Percentiles rank a stretch among this genome's conserved stretches.
phyloP scores from a whole-genome alignment of 2,888 invertebrate species.

The Diploptera punctata region DNA sequence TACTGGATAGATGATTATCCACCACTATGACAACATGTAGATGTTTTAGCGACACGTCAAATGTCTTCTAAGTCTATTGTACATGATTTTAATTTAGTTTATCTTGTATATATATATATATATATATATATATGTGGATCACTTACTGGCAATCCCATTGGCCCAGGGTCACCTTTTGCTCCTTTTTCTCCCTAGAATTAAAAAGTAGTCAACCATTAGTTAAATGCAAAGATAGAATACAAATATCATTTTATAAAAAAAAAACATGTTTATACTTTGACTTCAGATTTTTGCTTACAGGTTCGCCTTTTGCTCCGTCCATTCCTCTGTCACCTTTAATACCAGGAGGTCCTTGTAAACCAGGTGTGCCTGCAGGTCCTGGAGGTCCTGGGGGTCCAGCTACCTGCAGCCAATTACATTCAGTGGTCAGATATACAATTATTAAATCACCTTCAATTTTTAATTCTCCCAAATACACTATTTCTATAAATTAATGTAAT shows the following conservation, averaged over 20 bases:
- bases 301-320: conserved; percentile 82
- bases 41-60: too few relatives aligned
- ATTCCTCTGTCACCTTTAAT: conserved; percentile 86
- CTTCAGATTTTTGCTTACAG: conserved; percentile 63
- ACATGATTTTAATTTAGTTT: too few relatives aligned
- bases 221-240: conserved; percentile 33
- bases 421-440: too few relatives aligned
- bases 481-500: too few relatives aligned
- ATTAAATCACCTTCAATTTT: too few relatives aligned
- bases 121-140: conserved; percentile 36
- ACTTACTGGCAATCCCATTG: conserved; percentile 96
- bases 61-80: too few relatives aligned
- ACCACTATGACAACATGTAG: too few relatives aligned
- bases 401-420: conserved; percentile 59
- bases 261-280: background rate
- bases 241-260: background rate
- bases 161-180: conserved; percentile 84
- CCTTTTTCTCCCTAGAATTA: conserved; percentile 79
- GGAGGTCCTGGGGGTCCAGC: conserved; percentile 78
- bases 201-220: background rate
- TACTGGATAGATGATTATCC: too few relatives aligned
- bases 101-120: too few relatives aligned
- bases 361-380: conserved; percentile 73
- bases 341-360: conserved; percentile 83
- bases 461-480: too few relatives aligned